Conservation (phyloP, 2,888 invertebrate species). For the Tolmerus cingulatus region DNA sequence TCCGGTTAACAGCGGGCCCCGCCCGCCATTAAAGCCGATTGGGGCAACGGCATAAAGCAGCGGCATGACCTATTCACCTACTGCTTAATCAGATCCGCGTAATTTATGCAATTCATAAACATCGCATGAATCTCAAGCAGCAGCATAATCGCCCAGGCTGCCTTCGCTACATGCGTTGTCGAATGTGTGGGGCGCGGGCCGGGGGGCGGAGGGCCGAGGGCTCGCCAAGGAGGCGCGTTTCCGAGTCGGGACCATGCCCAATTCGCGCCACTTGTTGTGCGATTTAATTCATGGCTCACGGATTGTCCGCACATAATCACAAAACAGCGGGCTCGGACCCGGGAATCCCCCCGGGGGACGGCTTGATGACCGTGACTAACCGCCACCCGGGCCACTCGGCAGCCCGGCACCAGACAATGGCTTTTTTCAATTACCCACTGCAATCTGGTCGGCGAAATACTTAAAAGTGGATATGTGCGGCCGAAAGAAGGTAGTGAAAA, state of each 20-base stretch:
- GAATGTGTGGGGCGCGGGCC: background rate
- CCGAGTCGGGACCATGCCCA: background rate
- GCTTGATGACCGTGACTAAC: background rate
- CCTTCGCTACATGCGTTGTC: background rate
- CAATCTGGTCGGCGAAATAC: conserved; percentile 14
- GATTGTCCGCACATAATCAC: conserved; percentile 22
- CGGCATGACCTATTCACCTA: conserved; percentile 33
- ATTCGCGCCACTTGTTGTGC: conserved; percentile 4
- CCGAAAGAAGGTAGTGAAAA: background rate
- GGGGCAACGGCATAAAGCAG: background rate
- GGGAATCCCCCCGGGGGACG: background rate
- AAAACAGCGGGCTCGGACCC: background rate
- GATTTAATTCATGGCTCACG: background rate
- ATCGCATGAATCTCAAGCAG: background rate
- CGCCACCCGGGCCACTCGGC: background rate
- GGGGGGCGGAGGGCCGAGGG: background rate
- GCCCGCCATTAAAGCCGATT: background rate
- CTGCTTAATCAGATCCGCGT: conserved; percentile 11
- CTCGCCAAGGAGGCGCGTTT: background rate
- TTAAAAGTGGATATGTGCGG: background rate
- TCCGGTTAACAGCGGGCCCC: background rate
- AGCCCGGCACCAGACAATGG: conserved; percentile 11
- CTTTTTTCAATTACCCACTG: conserved; percentile 24
- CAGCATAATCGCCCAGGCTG: background rate
- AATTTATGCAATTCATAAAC: background rate